A percentile compares a stretch with the other conserved stretches of the same genome.
These are phyloP conservation scores for Mustela erminea DNA, from an alignment of 2,797 vertebrate genomes.

Conservation along the genomic window DNA sequence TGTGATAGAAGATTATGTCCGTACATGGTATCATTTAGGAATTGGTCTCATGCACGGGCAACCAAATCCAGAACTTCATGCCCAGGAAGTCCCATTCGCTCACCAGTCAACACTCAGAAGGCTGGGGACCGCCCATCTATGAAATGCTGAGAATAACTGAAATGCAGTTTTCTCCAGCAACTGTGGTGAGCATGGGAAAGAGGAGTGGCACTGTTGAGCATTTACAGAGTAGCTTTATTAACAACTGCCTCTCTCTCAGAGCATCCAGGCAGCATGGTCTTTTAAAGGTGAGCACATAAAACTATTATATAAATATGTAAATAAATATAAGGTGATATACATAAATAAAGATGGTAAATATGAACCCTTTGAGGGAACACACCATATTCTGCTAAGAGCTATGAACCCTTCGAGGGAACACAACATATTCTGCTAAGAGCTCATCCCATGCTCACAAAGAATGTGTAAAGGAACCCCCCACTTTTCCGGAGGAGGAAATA, in stretches of 20 bases:
- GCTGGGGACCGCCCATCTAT: neutral
- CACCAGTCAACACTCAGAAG: neutral
- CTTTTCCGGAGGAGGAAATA: neutral
- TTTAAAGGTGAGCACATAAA: neutral
- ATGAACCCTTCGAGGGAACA: neutral
- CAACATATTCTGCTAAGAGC: neutral
- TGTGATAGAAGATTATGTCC: neutral
- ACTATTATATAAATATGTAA: neutral
- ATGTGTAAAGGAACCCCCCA: neutral
- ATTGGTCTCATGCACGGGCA: fast-evolving
- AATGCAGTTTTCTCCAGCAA: neutral
- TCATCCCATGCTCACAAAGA: neutral
- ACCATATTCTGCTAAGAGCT: neutral
- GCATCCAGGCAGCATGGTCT: neutral
- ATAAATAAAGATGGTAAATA: neutral
- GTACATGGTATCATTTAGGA: neutral
- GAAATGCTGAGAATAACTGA: neutral
- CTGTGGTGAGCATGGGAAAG: neutral
- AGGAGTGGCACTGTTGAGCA: neutral
- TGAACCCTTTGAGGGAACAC: neutral
- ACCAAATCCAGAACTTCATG: neutral
- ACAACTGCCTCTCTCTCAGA: neutral
- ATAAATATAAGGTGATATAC: neutral
- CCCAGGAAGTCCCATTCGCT: neutral
- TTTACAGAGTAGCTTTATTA: neutral